Conservation (phyloP, 2,797 vertebrate species). For the Mallotus villosus region DNA sequence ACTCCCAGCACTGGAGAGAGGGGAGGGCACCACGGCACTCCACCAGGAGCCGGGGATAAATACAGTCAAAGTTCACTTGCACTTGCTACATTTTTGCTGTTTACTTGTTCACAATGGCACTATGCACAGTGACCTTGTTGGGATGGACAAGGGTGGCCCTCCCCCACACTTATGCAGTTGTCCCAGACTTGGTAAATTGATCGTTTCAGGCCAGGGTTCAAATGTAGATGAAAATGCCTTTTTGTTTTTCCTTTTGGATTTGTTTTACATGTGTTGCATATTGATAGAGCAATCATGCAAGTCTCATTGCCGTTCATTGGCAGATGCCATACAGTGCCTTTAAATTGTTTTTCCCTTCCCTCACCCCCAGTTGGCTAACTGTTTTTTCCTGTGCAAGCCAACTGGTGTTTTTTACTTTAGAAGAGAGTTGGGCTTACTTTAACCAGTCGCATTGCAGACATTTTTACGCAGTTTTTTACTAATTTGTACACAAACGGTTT, state of each 20-base stretch:
- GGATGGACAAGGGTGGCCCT: constrained; percentile 63
- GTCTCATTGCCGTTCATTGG: constrained; percentile 90
- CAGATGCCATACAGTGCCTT: constrained; percentile 99
- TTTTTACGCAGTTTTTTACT: constrained; percentile 99
- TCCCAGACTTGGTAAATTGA: constrained; percentile 81
- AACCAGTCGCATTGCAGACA: constrained; percentile 99
- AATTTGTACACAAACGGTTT: constrained; percentile 99
- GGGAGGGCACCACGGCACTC: constrained; percentile 66
- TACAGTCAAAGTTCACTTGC: constrained; percentile 94
- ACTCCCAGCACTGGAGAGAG: constrained; percentile 43
- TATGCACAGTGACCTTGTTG: constrained; percentile 91
- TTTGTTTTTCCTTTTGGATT: constrained; percentile 63
- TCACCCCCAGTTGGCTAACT: constrained; percentile 82
- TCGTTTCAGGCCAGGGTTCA: constrained; percentile 79
- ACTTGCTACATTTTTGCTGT: constrained; percentile 97
- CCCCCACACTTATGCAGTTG: constrained; percentile 80
- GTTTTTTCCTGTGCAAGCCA: constrained; percentile 86
- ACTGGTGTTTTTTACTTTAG: constrained; percentile 96
- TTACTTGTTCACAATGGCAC: constrained; percentile 86
- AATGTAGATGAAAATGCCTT: constrained; percentile 78
- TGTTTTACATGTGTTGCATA: constrained; percentile 89
- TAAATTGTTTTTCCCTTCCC: constrained; percentile 79
- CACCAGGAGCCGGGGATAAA: constrained; percentile 74
- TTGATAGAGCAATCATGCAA: constrained; percentile 84
- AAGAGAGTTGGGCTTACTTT: constrained; percentile 95